phyloP scores from a whole-genome alignment of 2,797 vertebrate species.

The Sebastes itinus region DNA sequence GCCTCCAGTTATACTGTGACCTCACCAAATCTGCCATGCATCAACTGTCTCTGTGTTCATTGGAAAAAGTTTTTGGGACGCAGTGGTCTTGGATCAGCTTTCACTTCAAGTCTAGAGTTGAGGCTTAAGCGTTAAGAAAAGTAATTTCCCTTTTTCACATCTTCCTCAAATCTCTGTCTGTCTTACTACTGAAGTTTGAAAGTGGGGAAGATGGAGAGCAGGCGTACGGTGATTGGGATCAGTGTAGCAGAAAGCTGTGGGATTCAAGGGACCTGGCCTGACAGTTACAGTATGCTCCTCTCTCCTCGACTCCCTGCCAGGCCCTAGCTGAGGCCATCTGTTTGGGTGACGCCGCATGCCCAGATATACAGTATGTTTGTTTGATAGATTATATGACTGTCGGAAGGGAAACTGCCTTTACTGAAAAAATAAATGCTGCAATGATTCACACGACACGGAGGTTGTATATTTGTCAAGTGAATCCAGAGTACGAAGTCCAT shows the following conservation, averaged over 20 bases:
- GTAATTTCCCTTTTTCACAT: conserved; percentile 63
- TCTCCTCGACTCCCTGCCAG: conserved; percentile 62
- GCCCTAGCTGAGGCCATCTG: conserved; percentile 74
- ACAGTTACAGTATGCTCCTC: conserved; percentile 71
- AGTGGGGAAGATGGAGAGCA: conserved; percentile 66
- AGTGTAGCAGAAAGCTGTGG: conserved; percentile 75
- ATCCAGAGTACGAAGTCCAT: background rate
- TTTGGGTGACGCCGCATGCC: conserved; percentile 55
- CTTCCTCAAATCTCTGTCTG: conserved; percentile 64
- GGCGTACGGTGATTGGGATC: conserved; percentile 73
- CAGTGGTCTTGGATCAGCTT: conserved; percentile 51
- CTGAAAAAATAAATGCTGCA: background rate
- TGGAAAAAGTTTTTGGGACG: conserved; percentile 35
- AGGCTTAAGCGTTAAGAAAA: conserved; percentile 49
- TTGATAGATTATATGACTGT: conserved; percentile 41
- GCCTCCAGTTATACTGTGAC: conserved; percentile 73
- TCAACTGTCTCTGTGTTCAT: conserved; percentile 47
- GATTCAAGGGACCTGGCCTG: conserved; percentile 69
- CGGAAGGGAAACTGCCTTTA: conserved; percentile 1
- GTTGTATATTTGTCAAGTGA: background rate
- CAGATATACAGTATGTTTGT: conserved; percentile 51
- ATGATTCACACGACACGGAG: background rate
- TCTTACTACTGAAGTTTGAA: conserved; percentile 59
- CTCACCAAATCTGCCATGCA: conserved; percentile 72
- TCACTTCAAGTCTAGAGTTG: conserved; percentile 52